A percentile compares a stretch with the other conserved stretches of the same genome.
phyloP scores from a whole-genome alignment of 2,888 invertebrate species.

The Leptinotarsa juncta region DNA sequence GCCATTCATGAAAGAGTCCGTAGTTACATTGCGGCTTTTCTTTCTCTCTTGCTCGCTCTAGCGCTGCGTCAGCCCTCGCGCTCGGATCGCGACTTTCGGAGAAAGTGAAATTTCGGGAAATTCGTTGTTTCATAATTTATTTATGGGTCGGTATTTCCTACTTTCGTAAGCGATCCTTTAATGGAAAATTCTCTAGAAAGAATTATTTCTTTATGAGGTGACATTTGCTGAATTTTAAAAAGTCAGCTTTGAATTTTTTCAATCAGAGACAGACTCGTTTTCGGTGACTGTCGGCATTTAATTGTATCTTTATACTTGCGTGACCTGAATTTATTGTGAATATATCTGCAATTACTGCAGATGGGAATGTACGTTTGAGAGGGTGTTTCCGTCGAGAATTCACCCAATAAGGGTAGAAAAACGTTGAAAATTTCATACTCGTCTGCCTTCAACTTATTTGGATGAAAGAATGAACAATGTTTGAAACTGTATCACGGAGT shows the following conservation, averaged over 20 bases:
- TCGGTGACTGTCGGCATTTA: not conserved
- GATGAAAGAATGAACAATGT: too few relatives aligned
- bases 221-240: conserved; percentile 10
- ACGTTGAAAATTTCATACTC: too few relatives aligned
- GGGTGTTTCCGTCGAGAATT: too few relatives aligned
- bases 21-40: conserved; percentile 57
- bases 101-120: conserved; percentile 46
- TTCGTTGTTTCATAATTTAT: conserved; percentile 33
- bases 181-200: conserved; percentile 6
- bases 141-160: conserved; percentile 27
- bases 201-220: conserved; percentile 11
- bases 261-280: not conserved
- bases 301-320: not conserved
- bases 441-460: too few relatives aligned
- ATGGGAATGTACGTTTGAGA: too few relatives aligned
- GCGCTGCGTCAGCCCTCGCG: conserved; percentile 42
- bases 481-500: too few relatives aligned
- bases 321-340: not conserved
- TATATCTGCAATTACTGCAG: not conserved
- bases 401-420: too few relatives aligned
- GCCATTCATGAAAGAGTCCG: conserved; percentile 58
- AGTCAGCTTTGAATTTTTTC: not conserved
- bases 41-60: conserved; percentile 49
- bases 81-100: conserved; percentile 38
- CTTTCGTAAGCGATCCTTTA: conserved; percentile 26